Evolutionary conservation across 2,888 invertebrate genomes (phyloP), one percentile per base, ranked within the genome.

Genomic region (Sinelater perroti): DNA sequence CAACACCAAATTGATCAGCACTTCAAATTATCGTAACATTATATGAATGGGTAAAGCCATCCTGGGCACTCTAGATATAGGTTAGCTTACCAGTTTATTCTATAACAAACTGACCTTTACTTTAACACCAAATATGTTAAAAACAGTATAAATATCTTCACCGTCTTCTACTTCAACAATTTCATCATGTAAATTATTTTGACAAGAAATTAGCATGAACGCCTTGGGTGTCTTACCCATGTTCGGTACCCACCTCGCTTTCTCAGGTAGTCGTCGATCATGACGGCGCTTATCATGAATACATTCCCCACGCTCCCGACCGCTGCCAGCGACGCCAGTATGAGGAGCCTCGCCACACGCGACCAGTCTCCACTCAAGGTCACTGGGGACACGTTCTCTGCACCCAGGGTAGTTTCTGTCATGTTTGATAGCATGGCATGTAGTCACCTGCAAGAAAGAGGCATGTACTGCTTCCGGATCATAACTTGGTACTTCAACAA

Each of bases 261-360:
- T 69, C 86, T 83, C 4, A 88, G 78, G 69, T 87, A 86, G 67
- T 88, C 87, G 67, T 88, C 87, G 28, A 88, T 87, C 82, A 88
- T 87, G 55, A 88, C 84, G 3, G 88, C 83, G 62, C 88, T 89
- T 60, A 90, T 89, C 80, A 90, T 85, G 72, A 88, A 92, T 10
- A 90, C 86, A 70, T 90, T 88, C 0, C 90, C 91, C 72, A 88
- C 82, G 67, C 86, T 87, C 6, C 88, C 88, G 40, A 87, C 76
- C 1, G 87, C 83, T 0, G 88, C 83, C 61, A 88, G 79, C 2
- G 85, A 82, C 0, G 86, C 85, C 45, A 88, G 77, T 21, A 88
- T 76, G 3, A 89, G 72, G 0, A 91, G 80, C 8, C 88, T 79
- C 1, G 83, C 85, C 16, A 90, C 81, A 16, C 87, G 80, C 3